phyloP scores from a whole-genome alignment of 2,113 vertebrate species.

The Vulpes vulpes region DNA sequence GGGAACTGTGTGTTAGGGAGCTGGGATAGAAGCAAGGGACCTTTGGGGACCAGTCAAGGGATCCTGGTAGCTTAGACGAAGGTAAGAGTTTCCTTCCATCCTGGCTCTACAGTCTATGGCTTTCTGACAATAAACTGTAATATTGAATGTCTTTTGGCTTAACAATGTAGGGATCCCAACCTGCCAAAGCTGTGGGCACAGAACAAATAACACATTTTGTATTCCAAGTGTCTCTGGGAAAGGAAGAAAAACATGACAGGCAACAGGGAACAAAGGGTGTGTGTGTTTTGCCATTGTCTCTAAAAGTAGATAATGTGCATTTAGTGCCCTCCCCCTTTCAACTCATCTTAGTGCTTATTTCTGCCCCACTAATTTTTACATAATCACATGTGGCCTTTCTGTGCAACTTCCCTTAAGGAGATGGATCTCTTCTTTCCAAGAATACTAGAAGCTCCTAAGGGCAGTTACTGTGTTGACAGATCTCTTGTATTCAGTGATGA shows the following conservation, averaged over 20 bases:
- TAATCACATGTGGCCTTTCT: constrained; percentile 46
- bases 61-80: not conserved
- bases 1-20: not conserved
- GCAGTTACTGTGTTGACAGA: not conserved
- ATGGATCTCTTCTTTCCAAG: constrained; percentile 37
- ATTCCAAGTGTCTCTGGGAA: constrained; percentile 46
- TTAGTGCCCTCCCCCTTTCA: constrained; percentile 1
- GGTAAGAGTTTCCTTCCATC: not conserved
- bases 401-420: constrained; percentile 8
- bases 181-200: constrained; percentile 76
- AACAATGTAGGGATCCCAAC: constrained; percentile 65
- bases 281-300: constrained; percentile 55
- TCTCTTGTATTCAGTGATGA: not conserved
- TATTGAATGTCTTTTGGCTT: constrained; percentile 51
- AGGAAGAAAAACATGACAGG: constrained; percentile 45
- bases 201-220: constrained; percentile 76
- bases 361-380: constrained; percentile 52
- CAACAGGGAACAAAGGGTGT: constrained; percentile 57
- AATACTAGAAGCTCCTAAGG: not conserved
- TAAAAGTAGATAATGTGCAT: constrained; percentile 52
- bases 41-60: not conserved
- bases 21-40: not conserved
- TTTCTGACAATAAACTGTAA: constrained; percentile 77
- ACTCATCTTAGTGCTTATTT: constrained; percentile 13
- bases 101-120: constrained; percentile 6